These are phyloP conservation scores for Labrus mixtus DNA, from an alignment of 2,113 vertebrate species.

Conservation along the genomic window DNA sequence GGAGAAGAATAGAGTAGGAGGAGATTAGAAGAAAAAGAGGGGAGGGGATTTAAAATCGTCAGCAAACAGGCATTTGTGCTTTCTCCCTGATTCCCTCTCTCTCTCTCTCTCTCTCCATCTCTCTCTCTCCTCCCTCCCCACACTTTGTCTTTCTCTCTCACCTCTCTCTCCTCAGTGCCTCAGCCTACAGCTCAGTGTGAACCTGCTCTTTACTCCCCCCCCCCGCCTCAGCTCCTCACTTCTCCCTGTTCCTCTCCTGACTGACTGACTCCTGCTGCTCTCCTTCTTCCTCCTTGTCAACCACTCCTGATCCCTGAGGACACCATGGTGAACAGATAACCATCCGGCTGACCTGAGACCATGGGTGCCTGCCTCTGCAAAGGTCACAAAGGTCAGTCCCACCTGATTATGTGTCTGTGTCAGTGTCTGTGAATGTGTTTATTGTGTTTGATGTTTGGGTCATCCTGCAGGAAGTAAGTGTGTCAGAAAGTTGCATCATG, in stretches of 20 bases:
- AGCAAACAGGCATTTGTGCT: constrained; percentile 70
- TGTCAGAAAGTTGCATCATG: constrained; percentile 32
- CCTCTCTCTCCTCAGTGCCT: constrained; percentile 53
- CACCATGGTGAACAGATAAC: constrained; percentile 87
- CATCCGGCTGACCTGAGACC: constrained; percentile 63
- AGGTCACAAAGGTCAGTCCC: constrained; percentile 87
- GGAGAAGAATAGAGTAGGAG: constrained; percentile 47
- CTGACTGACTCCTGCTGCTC: constrained; percentile 6
- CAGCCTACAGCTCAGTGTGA: constrained; percentile 46
- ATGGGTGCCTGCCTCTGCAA: constrained; percentile 87
- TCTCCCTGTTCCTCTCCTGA: constrained; percentile 40
- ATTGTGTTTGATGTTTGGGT: constrained; percentile 5
- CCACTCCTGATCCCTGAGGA: constrained; percentile 23
- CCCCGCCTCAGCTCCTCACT: constrained; percentile 44
- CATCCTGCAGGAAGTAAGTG: not conserved
- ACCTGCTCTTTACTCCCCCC: constrained; percentile 31
- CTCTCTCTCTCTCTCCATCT: constrained; percentile 20
- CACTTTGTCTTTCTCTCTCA: constrained; percentile 36
- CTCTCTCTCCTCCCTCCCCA: constrained; percentile 29
- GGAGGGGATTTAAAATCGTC: constrained; percentile 71
- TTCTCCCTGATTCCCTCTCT: constrained; percentile 42
- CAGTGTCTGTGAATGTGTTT: not conserved
- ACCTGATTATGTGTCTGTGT: constrained; percentile 50
- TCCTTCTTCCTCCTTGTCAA: not conserved
- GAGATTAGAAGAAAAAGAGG: constrained; percentile 55